Base-by-base conservation (phyloP, 2,797 vertebrate genomes). In the Alcedo atthis region DNA sequence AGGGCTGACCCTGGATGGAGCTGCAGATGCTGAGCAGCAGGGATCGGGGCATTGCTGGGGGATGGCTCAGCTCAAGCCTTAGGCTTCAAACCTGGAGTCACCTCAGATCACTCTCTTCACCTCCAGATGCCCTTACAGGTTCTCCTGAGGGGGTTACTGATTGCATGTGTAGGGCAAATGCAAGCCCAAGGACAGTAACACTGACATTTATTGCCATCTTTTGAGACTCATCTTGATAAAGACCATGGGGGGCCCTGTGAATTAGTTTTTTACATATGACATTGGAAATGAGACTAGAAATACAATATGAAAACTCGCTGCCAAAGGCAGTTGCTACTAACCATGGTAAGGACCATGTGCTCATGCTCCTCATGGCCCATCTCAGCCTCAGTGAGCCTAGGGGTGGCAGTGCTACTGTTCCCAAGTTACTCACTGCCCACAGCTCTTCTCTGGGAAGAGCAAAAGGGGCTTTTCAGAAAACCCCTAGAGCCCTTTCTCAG, bases 31-130 rank as follows among this genome's bases (percentile, higher is more conserved):
- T 3, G 4, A 70, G 40, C 43, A 24, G 71, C 63, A 57, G 49
- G 0, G 1, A 24, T 5, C 0, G 3, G 20, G 57, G 17, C 35
- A 40, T 12, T 90, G 43, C 89, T 32, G 53, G 0, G 1, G 51
- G 76, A 59, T 53, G 16, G 10, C 28, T 46, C 58, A 1, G 1
- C 51, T 64, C 37, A 25, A n/a, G 33, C 6, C 35, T 66, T 55
- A 58, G 55, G 30, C 43, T 55, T 55, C 58, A 71, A 28, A 40
- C 32, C 48, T 15, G 9, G 30, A 0, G 0, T 48, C 53, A 59
- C 49, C 35, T 59, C 48, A 33, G 57, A 24, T 35, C 49, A 17
- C 43, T n/a, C 1, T 0, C 10, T 32, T 19, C 42, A 6, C 30
- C 21, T 17, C 6, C 2, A 58, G 58, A 24, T 37, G 32, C 30